Conservation (phyloP, 30 jellyfish, hydroid and myxozoan genomes). For the Catostylus mosaicus region DNA sequence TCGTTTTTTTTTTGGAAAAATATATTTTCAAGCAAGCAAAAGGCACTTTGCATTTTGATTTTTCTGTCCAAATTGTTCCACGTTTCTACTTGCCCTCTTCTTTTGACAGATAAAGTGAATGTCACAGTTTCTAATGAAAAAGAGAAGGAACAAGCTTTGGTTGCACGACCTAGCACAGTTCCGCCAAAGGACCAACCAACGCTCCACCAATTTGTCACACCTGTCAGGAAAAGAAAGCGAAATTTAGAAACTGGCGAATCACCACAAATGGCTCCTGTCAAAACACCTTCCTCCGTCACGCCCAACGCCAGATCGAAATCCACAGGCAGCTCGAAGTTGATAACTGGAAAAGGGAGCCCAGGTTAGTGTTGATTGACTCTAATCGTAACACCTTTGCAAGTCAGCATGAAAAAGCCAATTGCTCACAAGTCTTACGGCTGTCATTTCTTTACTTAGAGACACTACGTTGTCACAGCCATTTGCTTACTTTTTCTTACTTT, state of each 20-base stretch:
- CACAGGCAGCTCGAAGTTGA: neutral
- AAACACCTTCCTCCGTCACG: neutral
- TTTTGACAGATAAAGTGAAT: constrained; percentile 29
- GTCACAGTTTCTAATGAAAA: neutral
- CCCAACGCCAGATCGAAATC: neutral
- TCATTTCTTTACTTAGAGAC: too few species aligned
- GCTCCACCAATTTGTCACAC: constrained; percentile 78
- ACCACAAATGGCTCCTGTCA: neutral
- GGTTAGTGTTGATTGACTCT: neutral
- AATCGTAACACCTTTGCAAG: too few species aligned
- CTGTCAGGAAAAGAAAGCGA: constrained; percentile 82
- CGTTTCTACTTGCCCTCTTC: too few species aligned
- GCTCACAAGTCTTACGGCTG: too few species aligned
- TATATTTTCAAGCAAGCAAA: too few species aligned
- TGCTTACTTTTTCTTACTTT: too few species aligned
- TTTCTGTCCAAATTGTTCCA: too few species aligned
- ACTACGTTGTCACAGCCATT: too few species aligned
- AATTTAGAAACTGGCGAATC: neutral
- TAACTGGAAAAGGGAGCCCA: neutral
- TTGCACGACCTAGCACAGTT: constrained; percentile 22
- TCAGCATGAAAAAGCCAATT: too few species aligned
- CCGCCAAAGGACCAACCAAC: constrained; percentile 74
- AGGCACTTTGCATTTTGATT: too few species aligned
- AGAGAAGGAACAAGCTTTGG: constrained; percentile 7
- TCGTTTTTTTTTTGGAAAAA: too few species aligned